Conservation (phyloP, 2,113 vertebrate species). For the Cephalopholis sonnerati region DNA sequence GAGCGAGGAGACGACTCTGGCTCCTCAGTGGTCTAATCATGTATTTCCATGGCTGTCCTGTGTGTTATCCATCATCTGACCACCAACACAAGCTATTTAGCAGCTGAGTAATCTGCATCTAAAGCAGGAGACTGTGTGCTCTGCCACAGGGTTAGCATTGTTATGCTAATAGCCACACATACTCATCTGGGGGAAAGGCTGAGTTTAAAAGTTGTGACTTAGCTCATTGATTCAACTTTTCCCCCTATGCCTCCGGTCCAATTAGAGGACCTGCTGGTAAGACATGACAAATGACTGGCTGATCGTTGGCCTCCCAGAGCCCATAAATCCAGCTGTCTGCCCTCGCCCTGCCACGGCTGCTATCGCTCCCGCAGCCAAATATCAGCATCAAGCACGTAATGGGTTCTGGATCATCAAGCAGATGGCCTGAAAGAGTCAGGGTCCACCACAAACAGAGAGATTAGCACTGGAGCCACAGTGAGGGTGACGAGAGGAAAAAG, state of each 20-base stretch:
- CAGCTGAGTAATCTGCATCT: constrained; percentile 30
- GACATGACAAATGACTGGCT: constrained; percentile 67
- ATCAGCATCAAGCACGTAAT: constrained; percentile 53
- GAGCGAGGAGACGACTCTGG: background rate
- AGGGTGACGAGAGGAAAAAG: background rate
- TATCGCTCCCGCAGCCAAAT: constrained; percentile 39
- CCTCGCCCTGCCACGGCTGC: background rate
- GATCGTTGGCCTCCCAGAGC: constrained; percentile 36
- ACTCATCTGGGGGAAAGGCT: background rate
- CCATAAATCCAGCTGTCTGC: constrained; percentile 66
- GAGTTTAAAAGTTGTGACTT: constrained; percentile 46
- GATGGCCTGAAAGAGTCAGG: constrained; percentile 19
- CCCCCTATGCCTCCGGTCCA: constrained; percentile 27
- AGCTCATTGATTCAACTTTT: constrained; percentile 41
- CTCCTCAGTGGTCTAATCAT: background rate
- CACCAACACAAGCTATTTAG: background rate
- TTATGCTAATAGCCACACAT: constrained; percentile 33
- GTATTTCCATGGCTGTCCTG: background rate
- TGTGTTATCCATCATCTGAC: constrained; percentile 39
- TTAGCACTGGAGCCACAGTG: background rate
- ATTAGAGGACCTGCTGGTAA: constrained; percentile 57
- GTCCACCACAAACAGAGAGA: constrained; percentile 22
- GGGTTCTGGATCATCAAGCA: constrained; percentile 61
- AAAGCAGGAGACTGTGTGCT: constrained; percentile 14
- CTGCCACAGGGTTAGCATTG: constrained; percentile 16